phyloP scores from a whole-genome alignment of 23 tunicate genomes.

The Pegea sp. region DNA sequence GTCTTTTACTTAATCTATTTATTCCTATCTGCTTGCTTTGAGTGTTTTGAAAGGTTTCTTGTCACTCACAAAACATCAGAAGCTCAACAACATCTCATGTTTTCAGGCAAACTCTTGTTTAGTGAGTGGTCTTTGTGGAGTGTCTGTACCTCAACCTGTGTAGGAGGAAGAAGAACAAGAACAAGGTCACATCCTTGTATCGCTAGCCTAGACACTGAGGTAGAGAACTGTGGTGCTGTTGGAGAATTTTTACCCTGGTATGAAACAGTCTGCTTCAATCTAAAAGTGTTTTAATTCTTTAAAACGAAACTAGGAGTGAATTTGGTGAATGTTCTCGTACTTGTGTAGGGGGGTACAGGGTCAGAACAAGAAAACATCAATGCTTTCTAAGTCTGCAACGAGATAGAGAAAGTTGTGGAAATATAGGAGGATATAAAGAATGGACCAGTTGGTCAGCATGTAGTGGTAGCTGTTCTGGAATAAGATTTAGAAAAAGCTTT shows the following conservation, averaged over 20 bases:
- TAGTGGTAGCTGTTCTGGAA: conserved; percentile 56
- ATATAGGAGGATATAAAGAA: conserved; percentile 17
- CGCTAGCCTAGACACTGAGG: conserved; percentile 12
- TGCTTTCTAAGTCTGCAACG: conserved; percentile 19
- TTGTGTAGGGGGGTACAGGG: conserved; percentile 51
- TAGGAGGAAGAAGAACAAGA: conserved; percentile 60
- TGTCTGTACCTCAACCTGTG: conserved; percentile 62
- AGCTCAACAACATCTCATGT: neutral
- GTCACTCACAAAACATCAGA: no score
- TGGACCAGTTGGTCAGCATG: conserved; percentile 58
- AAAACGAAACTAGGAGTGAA: conserved; percentile 6
- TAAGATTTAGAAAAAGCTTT: conserved; percentile 15
- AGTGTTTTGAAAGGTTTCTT: no score
- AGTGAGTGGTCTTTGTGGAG: conserved; percentile 85
- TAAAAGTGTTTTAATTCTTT: neutral
- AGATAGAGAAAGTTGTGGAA: conserved; percentile 30
- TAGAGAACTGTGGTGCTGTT: conserved; percentile 17
- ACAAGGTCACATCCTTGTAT: conserved; percentile 53
- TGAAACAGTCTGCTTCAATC: neutral
- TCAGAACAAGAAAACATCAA: conserved; percentile 45
- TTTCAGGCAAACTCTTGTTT: neutral
- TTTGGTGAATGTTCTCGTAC: conserved; percentile 39
- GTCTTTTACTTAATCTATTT: no score
- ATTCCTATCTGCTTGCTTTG: no score
- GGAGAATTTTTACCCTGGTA: conserved; percentile 58